These are phyloP conservation scores for Serranochromis macrocephalus DNA, from an alignment of 2,113 vertebrate species.

Conservation along the genomic window DNA sequence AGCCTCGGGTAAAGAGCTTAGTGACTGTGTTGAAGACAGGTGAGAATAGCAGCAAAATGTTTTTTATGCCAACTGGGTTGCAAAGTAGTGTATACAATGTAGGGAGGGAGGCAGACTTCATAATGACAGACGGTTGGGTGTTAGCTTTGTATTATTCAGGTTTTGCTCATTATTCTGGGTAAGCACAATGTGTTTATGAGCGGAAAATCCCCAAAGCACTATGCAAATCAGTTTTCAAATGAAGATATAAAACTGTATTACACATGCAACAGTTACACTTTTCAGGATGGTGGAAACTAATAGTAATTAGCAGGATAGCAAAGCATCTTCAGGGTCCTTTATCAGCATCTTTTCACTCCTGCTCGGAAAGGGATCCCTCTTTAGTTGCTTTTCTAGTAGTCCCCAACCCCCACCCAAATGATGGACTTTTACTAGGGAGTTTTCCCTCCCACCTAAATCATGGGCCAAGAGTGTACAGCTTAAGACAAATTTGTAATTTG, in stretches of 20 bases:
- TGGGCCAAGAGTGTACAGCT: neutral
- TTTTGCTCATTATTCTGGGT: neutral
- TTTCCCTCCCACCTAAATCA: neutral
- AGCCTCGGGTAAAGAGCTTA: neutral
- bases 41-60: neutral
- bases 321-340: neutral
- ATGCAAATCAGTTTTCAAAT: neutral
- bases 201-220: neutral
- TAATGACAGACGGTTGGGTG: neutral
- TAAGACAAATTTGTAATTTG: neutral
- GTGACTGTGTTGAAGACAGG: rapidly evolving
- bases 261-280: neutral
- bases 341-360: neutral
- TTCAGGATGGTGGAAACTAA: neutral
- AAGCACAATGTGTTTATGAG: neutral
- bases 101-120: neutral
- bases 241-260: neutral
- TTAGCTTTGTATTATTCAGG: neutral
- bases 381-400: neutral
- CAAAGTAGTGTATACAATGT: neutral
- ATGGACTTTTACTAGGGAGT: neutral
- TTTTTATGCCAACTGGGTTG: neutral
- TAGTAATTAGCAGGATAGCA: neutral
- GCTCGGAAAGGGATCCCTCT: neutral
- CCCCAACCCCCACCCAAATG: neutral